phyloP scores from a whole-genome alignment of 1,140 invertebrate genomes.

The Portunus trituberculatus region DNA sequence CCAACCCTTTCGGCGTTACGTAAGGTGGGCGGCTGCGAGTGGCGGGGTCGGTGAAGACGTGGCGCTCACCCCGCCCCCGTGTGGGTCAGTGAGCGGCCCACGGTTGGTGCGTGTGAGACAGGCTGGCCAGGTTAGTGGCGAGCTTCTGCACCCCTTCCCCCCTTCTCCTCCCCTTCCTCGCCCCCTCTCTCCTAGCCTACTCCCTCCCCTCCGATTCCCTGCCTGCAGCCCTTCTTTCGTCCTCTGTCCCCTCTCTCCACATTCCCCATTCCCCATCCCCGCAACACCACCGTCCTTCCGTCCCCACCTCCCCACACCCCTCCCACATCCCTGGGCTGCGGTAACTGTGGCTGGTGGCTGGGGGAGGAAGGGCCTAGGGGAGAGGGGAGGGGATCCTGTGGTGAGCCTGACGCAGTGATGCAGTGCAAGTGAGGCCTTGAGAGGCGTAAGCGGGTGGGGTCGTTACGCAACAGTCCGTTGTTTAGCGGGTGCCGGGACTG shows the following conservation, averaged over 20 bases:
- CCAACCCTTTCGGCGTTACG: not conserved
- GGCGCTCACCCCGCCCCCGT: not conserved
- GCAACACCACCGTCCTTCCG: not conserved
- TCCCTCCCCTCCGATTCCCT: not conserved
- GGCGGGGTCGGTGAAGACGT: constrained; percentile 12
- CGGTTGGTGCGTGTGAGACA: not conserved
- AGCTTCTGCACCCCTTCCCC: not conserved
- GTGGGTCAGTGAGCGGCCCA: constrained; percentile 5
- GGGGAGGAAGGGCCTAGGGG: not conserved
- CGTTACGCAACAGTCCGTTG: constrained; percentile 18
- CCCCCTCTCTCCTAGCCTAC: not conserved
- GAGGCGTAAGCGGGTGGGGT: constrained; percentile 27
- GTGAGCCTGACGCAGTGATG: not conserved
- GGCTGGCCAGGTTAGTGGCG: not conserved
- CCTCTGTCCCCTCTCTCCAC: not conserved
- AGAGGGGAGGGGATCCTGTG: not conserved
- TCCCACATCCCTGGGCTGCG: not conserved
- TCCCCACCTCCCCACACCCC: not conserved
- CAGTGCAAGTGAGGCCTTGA: not conserved
- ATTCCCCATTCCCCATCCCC: not conserved
- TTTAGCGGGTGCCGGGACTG: not conserved
- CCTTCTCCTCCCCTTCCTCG: too few species aligned
- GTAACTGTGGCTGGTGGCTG: not conserved
- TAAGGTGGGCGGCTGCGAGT: not conserved
- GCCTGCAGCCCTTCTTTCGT: not conserved